Conservation (phyloP, 2,113 vertebrate genomes). For the Gallinago paraguaiae region DNA sequence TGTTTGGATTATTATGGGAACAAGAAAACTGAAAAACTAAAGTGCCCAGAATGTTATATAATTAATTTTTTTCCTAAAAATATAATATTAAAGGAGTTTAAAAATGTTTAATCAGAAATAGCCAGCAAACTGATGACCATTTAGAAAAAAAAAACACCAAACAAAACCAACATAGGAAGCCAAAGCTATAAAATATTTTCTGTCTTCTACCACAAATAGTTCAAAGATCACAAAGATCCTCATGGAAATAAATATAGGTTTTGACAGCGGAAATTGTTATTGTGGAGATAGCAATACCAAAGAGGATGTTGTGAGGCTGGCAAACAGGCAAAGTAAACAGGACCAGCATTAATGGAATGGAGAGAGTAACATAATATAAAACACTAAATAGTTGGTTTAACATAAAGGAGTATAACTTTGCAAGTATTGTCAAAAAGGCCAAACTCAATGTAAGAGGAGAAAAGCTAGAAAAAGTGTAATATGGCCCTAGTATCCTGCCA, state of each 20-base stretch:
- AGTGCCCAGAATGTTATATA: background rate
- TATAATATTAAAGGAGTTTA: background rate
- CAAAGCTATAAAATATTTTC: background rate
- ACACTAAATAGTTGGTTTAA: background rate
- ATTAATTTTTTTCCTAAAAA: background rate
- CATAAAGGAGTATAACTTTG: background rate
- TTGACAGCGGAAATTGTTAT: background rate
- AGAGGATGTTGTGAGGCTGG: background rate
- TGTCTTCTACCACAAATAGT: background rate
- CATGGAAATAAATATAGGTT: background rate
- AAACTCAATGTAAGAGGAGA: background rate
- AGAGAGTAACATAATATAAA: background rate
- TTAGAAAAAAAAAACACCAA: background rate
- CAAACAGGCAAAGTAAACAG: constrained; percentile 15
- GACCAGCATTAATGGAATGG: background rate
- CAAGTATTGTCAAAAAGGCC: background rate
- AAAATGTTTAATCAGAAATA: background rate
- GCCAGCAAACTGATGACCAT: background rate
- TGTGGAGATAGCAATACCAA: background rate
- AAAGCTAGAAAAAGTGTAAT: background rate
- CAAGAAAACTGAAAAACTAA: background rate
- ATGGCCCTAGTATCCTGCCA: background rate
- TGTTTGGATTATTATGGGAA: background rate
- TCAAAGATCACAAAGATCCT: background rate
- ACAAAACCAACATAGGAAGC: background rate